Evolutionary conservation across 2,797 vertebrate genomes (phyloP), one percentile per base, ranked within the genome.

Genomic region (Premnoplex brunnescens): DNA sequence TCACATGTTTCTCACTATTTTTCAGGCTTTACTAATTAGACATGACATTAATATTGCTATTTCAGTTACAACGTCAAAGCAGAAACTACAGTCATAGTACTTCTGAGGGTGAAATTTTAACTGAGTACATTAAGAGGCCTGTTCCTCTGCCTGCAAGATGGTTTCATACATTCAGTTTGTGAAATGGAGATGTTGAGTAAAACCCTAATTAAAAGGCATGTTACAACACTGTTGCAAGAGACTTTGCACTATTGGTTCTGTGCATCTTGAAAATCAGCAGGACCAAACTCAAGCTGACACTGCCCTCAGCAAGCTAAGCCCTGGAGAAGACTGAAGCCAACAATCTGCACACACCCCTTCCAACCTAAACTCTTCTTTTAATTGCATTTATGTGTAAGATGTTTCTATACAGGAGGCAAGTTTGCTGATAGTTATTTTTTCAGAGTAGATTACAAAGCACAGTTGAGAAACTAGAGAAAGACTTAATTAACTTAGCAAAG

Each of bases 401-500:
- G 12, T 58, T 73, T 44, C 71, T 6, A 49, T 18, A 63, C 14
- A 28, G 56, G 85, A 90, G 80, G 18, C 34, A 91, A 73, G 30
- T 83, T 80, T 77, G 36, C 81, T 80, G 56, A 73, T 15, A 2
- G 67, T 12, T 28, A 62, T 78, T 91, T 91, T 83, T 46, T 36
- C 36, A 79, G 20, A 91, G 69, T 12, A 18, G 58, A 88, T 71
- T 82, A 74, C 41, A 86, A 73, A 82, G 46, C n/a, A 49, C 56
- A 76, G 5, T 1, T 89, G 59, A 93, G 55, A 85, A 96, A 80
- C 7, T 14, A 39, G 22, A 79, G 46, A 72, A 84, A 85, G 28
- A 18, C 6, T 91, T 89, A 69, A 88, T 78, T 83, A 67, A 88
- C 94, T 91, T 58, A 82, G 78, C 43, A 75, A 89, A 83, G 39